Conservation (phyloP, 2,888 invertebrate species). For the Lithophane leautieri region DNA sequence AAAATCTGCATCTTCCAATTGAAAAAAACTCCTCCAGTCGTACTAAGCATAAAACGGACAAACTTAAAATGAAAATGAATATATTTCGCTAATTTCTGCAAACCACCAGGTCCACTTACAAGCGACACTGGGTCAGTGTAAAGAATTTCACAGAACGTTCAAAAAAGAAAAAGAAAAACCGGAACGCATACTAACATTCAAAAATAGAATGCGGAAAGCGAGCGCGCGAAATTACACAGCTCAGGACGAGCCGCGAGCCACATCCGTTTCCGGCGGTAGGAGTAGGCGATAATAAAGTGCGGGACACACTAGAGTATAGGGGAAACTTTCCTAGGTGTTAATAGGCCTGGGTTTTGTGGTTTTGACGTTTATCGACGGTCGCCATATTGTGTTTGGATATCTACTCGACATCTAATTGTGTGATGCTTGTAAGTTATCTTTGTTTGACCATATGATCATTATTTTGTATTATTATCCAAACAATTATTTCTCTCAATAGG, state of each 20-base stretch:
- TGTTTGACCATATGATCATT: background rate
- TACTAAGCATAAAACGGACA: constrained; percentile 16
- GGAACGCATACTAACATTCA: constrained; percentile 69
- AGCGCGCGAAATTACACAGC: constrained; percentile 79
- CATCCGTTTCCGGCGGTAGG: constrained; percentile 74
- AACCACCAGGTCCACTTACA: constrained; percentile 19
- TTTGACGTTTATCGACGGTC: constrained; percentile 34
- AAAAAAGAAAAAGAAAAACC: constrained; percentile 50
- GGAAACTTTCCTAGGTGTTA: constrained; percentile 42
- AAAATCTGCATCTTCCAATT: constrained; percentile 10
- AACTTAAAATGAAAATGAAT: constrained; percentile 30
- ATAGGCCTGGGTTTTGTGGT: constrained; percentile 22
- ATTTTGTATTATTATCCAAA: background rate
- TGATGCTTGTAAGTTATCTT: background rate
- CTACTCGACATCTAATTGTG: background rate
- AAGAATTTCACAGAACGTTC: constrained; percentile 49
- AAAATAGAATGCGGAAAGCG: constrained; percentile 76
- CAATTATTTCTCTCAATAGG: background rate
- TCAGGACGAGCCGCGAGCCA: constrained; percentile 74
- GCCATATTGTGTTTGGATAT: constrained; percentile 7
- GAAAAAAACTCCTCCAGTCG: constrained; percentile 20
- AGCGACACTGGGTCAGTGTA: constrained; percentile 49
- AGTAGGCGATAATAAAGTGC: constrained; percentile 58
- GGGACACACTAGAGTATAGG: constrained; percentile 36
- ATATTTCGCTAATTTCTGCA: constrained; percentile 16